Conservation (phyloP, 1,140 invertebrate species). For the Galleria mellonella region DNA sequence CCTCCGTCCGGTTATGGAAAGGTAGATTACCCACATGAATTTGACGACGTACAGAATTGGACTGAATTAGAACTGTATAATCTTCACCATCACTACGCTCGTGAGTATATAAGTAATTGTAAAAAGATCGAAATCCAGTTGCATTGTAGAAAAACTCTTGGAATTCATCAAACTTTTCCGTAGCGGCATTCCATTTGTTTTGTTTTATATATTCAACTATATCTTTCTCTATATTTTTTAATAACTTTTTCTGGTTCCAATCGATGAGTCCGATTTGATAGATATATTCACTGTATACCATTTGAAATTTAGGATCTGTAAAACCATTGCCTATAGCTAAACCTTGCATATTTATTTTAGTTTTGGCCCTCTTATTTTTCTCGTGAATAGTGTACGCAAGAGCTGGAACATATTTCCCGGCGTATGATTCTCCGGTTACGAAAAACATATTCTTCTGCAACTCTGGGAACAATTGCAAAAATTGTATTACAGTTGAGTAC, state of each 20-base stretch:
- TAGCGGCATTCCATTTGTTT: constrained; percentile 79
- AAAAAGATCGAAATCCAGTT: constrained; percentile 87
- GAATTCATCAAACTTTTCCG: constrained; percentile 81
- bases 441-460: constrained; percentile 77
- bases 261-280: constrained; percentile 88
- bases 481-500: constrained; percentile 72
- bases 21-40: constrained; percentile 89
- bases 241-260: constrained; percentile 76
- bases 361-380: constrained; percentile 45
- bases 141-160: constrained; percentile 84
- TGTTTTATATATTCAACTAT: constrained; percentile 76
- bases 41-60: constrained; percentile 76
- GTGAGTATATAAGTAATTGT: constrained; percentile 82
- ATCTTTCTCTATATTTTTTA: constrained; percentile 77
- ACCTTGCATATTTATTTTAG: constrained; percentile 77
- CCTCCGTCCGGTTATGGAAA: constrained; percentile 78
- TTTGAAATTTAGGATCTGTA: constrained; percentile 86
- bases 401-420: constrained; percentile 85
- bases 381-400: constrained; percentile 81
- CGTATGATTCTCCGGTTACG: constrained; percentile 88
- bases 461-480: constrained; percentile 80
- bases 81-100: constrained; percentile 67
- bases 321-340: constrained; percentile 90
- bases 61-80: constrained; percentile 76
- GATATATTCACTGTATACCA: constrained; percentile 87